Evolutionary conservation across 2,113 vertebrate genomes (phyloP), one percentile per base, ranked within the genome.

Genomic region (Bubo blakistoni): DNA sequence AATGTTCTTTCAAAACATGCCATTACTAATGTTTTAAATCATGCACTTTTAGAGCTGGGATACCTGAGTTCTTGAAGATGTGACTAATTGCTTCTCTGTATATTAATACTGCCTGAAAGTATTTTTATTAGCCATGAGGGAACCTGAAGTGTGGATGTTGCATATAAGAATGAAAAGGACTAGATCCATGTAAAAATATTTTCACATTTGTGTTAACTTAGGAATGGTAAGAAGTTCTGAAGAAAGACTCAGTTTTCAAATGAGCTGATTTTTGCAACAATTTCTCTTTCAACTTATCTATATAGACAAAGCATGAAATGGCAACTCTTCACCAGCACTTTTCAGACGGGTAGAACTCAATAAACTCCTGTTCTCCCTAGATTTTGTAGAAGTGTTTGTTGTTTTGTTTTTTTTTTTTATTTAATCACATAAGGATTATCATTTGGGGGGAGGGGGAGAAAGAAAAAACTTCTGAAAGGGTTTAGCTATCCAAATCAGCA

Each of bases 231-330:
- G 36, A 92, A 85, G 54, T 92, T 95, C 90, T 95, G 85, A 84
- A 95, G 71, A 93, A 92, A 81, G 54, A 85, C 52, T 94, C 61
- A 30, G 34, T 95, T 96, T 94, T 89, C 78, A 81, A 69, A 87
- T 80, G 61, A 95, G 61, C 57, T 94, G 87, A 72, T 78, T 84
- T 92, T 96, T 92, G 94, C 91, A 96, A 87, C 72, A 71, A 2
- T 96, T 96, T 94, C 80, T 95, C 69, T 95, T 94, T 90, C 20
- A 9, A 94, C 87, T 82, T 93, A 49, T 0, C 80, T 96, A 69
- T 94, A 61, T 94, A 96, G 92, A 93, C 78, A 92, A 93, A 94
- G 96, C 93, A 96, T 97, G 95, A 94, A 91, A 92, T 96, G 70
- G 65, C 93, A 95, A 85, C 85, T 91, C 73, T 82, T 94, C 95